Base-by-base conservation (phyloP, 2,113 vertebrate genomes). In the Callospermophilus lateralis region DNA sequence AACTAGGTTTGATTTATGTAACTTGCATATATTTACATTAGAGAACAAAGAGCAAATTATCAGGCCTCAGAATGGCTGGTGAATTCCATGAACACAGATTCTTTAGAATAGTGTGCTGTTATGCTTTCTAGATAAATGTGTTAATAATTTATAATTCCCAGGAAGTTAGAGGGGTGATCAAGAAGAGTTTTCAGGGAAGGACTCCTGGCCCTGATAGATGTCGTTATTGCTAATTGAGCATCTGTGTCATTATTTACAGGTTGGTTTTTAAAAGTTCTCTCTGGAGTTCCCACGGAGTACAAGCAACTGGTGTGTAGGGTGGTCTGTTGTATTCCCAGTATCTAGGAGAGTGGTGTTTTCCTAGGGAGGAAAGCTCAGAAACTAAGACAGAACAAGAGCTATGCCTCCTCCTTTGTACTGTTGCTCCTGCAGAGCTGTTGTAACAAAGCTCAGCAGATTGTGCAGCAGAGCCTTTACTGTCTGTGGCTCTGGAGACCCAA, bases 141-240 rank as follows among this genome's bases (percentile, higher is more conserved):
- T 96, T 98, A 97, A 97, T 96, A 96, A 98, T 97, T 98, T 98
- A 95, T 94, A 98, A 96, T 92, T 98, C 86, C 53, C 65, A 96
- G 77, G 53, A 95, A 84, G 96, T 88, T 85, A 79, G 95, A 95
- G 86, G 94, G 97, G 97, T 48, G 39, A 94, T 98, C 79, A 92
- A 95, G 78, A 96, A 85, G 87, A 97, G 77, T 97, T 98, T 97
- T 89, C 72, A n/a, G 73, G 97, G 94, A 85, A 96, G 79, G 96
- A 97, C 96, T 89, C 90, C 90, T 73, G 85, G 79, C 89, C 97
- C 96, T 95, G 92, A 85, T 92, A 96, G 67, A 95, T 95, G 84
- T 97, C 39, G 2, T 98, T 98, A 97, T 96, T 96, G 98, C 95
- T 98, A 98, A 97, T 88, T 93, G 90, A 94, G 84, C 91, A 73